These are phyloP conservation scores for Austrofundulus limnaeus DNA, from an alignment of 2,113 vertebrate species.

Conservation along the genomic window DNA sequence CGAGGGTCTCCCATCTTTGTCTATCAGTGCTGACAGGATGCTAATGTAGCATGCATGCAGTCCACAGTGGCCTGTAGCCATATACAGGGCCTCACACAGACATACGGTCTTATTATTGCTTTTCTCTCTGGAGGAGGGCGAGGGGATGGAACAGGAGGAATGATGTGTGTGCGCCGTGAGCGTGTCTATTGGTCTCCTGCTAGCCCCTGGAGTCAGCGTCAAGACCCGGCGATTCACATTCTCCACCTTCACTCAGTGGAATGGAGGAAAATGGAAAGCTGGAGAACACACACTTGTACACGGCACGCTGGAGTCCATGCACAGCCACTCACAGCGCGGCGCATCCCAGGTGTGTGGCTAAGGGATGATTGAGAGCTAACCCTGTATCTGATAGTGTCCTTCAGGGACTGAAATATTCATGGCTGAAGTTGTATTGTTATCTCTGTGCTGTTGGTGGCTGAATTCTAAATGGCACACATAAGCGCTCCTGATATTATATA, in stretches of 20 bases:
- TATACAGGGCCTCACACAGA: conserved; percentile 37
- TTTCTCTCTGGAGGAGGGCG: conserved; percentile 41
- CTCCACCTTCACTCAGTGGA: conserved; percentile 29
- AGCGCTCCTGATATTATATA: conserved; percentile 30
- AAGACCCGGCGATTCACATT: conserved; percentile 43
- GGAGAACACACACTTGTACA: conserved; percentile 32
- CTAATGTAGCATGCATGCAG: conserved; percentile 45
- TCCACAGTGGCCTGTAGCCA: conserved; percentile 50
- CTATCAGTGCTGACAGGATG: conserved; percentile 59
- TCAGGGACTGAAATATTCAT: conserved; percentile 61
- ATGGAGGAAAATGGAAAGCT: conserved; percentile 42
- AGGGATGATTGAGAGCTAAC: conserved; percentile 60
- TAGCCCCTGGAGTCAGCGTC: conserved; percentile 34
- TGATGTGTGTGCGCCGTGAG: conserved; percentile 14
- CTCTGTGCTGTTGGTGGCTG: conserved; percentile 38
- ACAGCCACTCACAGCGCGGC: conserved; percentile 11
- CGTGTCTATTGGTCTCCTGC: conserved; percentile 3
- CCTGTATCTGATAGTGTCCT: conserved; percentile 40
- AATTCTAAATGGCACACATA: conserved; percentile 16
- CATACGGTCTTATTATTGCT: conserved; percentile 63
- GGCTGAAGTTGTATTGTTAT: conserved; percentile 51
- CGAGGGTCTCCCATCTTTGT: conserved; percentile 50
- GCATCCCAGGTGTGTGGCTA: conserved; percentile 50
- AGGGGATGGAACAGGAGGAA: conserved; percentile 44
- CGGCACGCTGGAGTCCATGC: conserved; percentile 5